These are phyloP conservation scores for Pantherophis vulpinus DNA, from an alignment of 2,797 vertebrate genomes.

Conservation along the genomic window DNA sequence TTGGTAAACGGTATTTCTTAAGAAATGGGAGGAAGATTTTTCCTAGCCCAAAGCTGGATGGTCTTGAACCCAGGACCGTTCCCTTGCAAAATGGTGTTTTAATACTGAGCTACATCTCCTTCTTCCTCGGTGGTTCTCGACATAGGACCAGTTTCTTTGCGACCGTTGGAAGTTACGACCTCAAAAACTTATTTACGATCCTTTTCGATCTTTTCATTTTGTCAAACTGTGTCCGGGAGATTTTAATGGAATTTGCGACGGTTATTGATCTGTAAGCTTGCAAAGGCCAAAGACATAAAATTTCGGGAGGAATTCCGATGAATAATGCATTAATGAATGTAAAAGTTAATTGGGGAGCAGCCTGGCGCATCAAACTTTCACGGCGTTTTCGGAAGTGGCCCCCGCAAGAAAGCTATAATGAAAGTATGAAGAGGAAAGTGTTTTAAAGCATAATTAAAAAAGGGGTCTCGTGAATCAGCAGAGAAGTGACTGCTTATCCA, in stretches of 20 bases:
- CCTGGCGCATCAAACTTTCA: neutral
- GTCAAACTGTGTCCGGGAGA: neutral
- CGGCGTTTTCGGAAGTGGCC: neutral
- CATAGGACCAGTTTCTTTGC: neutral
- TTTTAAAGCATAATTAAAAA: neutral
- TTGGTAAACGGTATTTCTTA: neutral
- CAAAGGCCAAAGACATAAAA: constrained; percentile 7
- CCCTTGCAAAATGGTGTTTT: neutral
- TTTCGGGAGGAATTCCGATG: constrained; percentile 22
- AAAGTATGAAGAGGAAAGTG: neutral
- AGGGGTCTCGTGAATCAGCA: neutral
- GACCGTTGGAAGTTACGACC: neutral
- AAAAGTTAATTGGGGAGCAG: neutral
- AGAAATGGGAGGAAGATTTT: neutral
- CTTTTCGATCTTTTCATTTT: neutral
- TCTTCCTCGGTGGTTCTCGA: neutral
- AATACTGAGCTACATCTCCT: neutral
- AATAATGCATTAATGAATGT: constrained; percentile 43
- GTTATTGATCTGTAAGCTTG: constrained; percentile 47
- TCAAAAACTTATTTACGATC: neutral
- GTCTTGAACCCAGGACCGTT: neutral
- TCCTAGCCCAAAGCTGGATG: neutral
- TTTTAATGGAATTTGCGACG: constrained; percentile 5
- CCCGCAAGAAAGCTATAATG: no score
- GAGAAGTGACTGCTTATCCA: neutral